Evolutionary conservation across 2,113 vertebrate genomes (phyloP).

Genomic region (Erythrocercus mccallii): DNA sequence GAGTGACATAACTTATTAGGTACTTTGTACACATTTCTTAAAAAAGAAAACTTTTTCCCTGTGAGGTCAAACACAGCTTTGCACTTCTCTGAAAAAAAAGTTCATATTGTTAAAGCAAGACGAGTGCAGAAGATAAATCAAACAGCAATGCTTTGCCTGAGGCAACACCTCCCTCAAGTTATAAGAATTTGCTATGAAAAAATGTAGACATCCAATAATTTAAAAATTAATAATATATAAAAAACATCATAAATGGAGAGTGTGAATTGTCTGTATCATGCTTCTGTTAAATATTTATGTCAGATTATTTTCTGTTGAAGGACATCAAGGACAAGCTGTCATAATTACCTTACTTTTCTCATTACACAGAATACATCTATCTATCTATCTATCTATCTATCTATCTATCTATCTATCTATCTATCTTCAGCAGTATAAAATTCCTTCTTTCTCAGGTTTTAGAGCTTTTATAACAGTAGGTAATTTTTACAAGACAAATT

Average conservation of each 20-base stretch:
- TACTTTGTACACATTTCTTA: constrained; percentile 69
- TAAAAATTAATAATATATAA: constrained; percentile 54
- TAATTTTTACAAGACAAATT: neutral
- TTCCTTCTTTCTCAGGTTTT: neutral
- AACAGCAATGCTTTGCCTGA: constrained; percentile 25
- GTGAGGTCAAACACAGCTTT: constrained; percentile 63
- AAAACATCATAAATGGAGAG: neutral
- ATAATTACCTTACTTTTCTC: neutral
- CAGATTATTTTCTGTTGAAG: constrained; percentile 8
- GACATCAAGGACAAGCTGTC: neutral
- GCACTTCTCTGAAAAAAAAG: constrained; percentile 57
- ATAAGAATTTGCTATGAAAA: constrained; percentile 29
- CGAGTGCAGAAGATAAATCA: constrained; percentile 68
- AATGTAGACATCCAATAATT: constrained; percentile 14
- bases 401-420: neutral
- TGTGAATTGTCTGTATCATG: neutral
- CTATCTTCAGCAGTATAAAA: neutral
- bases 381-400: neutral
- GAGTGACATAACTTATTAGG: constrained; percentile 73
- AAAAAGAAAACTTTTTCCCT: constrained; percentile 68
- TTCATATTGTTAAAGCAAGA: constrained; percentile 68
- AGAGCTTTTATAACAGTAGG: neutral
- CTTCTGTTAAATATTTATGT: constrained; percentile 44
- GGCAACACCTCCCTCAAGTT: constrained; percentile 32
- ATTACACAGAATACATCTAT: neutral